Conservation (phyloP, 2,888 invertebrate genomes). For the Rhogogaster chlorosoma region DNA sequence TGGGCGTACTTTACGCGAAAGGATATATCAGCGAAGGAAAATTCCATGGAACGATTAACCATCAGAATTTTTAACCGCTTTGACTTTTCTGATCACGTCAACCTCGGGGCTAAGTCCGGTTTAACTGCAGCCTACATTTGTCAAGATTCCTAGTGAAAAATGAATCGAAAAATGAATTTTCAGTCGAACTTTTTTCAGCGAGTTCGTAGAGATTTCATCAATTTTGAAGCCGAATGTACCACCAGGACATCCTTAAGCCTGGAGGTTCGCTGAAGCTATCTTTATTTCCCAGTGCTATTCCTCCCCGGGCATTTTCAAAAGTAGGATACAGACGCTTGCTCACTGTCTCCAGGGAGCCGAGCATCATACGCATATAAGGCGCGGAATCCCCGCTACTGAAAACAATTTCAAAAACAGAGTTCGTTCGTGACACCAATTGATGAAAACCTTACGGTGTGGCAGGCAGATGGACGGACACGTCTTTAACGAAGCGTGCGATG, state of each 20-base stretch:
- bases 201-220: too few relatives aligned
- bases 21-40: neutral
- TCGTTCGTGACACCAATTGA: slow-evolving; percentile 44
- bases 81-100: neutral
- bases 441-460: slow-evolving; percentile 36
- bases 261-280: neutral
- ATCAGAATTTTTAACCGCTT: neutral
- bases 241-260: neutral
- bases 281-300: neutral
- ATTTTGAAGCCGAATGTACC: too few relatives aligned
- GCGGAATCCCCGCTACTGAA: neutral
- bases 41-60: neutral
- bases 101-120: neutral
- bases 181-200: neutral
- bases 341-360: slow-evolving; percentile 3
- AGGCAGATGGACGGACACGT: slow-evolving; percentile 35
- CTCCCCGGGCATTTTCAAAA: neutral
- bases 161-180: neutral
- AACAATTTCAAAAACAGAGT: slow-evolving; percentile 30
- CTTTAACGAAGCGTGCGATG: slow-evolving; percentile 64
- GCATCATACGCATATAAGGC: slow-evolving; percentile 6
- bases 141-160: neutral
- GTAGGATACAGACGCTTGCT: neutral
- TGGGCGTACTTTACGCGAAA: neutral
- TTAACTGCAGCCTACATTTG: neutral